Evolutionary conservation across 2,797 vertebrate species (phyloP), one percentile per base, ranked within the genome.

Genomic region (Gymnocypris eckloni): DNA sequence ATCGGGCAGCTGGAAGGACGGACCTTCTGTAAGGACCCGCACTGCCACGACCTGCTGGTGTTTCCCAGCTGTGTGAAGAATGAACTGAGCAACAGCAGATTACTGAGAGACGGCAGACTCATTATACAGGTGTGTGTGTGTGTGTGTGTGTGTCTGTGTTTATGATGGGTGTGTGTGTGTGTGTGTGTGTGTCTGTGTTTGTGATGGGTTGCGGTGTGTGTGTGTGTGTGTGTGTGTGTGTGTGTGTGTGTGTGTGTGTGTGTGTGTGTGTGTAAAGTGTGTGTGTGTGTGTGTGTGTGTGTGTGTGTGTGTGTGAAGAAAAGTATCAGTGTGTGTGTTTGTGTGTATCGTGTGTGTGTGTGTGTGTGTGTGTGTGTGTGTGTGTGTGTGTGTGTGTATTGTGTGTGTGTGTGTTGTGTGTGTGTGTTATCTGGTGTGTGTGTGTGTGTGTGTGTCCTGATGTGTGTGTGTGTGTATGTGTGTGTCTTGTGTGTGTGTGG

Each of bases 41-140:
- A 97, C 85, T 98, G 97, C 86, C 87, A 86, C 6, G 96, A 99
- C 92, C 92, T 95, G 16, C 91, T 98, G 88, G 88, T 97, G 87
- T 97, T 99, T 88, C 97, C 96, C 77, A 92, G 95, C 82, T 91
- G 91, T 90, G 88, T 96, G 87, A 97, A 94, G 94, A 93, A 93
- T 86, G 92, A 95, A 71, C 95, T 98, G 86, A 86, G 90, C 88
- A 91, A 92, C 87, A 94, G 89, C 90, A 92, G 94, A 86, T 94
- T 98, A 83, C 94, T 96, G 80, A 91, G 93, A 22, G 91, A 97
- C 59, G 86, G 92, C 91, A 97, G 94, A 91, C 96, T 98, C 77
- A 82, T 98, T 86, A 89, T 98, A 77, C 97, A 98, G 97, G 98
- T 33, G 28, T 33, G 28, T 33, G 28, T 28, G 28, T 28, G 2